Evolutionary conservation across 2,797 vertebrate species (phyloP).

Genomic region (Sitta carolinensis): DNA sequence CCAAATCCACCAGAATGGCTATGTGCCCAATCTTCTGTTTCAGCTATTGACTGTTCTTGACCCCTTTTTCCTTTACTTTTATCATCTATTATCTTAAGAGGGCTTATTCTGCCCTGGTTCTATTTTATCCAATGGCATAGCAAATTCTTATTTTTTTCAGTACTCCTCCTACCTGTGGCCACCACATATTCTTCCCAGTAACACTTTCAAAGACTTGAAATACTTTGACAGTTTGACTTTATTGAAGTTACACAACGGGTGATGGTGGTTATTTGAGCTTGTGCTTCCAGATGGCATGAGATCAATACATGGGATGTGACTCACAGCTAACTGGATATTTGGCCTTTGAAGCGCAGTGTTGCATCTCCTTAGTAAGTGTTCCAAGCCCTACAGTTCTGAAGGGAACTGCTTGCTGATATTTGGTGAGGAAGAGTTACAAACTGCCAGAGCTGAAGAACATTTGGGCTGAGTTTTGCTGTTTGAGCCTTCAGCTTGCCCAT

Average conservation of each 20-base stretch:
- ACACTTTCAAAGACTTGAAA: background rate
- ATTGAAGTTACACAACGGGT: background rate
- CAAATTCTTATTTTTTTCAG: background rate
- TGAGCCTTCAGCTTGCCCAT: background rate
- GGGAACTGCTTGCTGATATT: background rate
- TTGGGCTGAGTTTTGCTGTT: background rate
- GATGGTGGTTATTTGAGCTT: constrained; percentile 3
- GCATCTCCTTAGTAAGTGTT: constrained; percentile 9
- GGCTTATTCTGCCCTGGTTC: background rate
- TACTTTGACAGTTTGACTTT: background rate
- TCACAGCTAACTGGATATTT: constrained; percentile 3
- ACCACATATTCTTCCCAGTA: background rate
- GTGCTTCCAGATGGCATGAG: constrained; percentile 27
- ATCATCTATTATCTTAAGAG: constrained; percentile 38
- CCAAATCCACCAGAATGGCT: constrained; percentile 66
- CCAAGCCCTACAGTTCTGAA: constrained; percentile 2
- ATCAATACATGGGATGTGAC: constrained; percentile 44
- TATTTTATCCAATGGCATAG: background rate
- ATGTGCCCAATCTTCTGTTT: constrained; percentile 57
- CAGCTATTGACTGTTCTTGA: constrained; percentile 67
- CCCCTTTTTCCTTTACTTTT: constrained; percentile 53
- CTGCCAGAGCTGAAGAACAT: background rate
- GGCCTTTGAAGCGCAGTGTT: background rate
- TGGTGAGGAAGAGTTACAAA: background rate
- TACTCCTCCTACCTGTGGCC: background rate